Conservation (phyloP, 2,113 vertebrate species). For the Sprattus sprattus region DNA sequence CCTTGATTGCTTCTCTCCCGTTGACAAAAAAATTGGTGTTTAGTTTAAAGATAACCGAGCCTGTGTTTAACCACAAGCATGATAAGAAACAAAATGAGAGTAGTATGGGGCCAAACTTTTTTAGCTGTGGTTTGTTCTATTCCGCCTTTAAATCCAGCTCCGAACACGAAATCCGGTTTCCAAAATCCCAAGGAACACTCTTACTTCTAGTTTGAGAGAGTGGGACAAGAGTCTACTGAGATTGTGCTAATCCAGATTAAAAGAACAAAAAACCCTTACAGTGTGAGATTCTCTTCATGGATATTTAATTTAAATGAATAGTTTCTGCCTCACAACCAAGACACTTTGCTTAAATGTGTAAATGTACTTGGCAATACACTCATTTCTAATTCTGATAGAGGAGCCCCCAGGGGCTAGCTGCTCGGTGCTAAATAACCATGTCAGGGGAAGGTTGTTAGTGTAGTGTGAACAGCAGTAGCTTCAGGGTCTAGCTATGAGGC, state of each 20-base stretch:
- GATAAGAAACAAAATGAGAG: neutral
- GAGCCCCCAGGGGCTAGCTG: neutral
- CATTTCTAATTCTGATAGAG: no score
- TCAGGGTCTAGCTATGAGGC: neutral
- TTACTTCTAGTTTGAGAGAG: neutral
- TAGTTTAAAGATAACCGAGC: neutral
- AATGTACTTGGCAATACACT: no score
- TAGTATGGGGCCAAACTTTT: neutral
- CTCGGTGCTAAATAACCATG: neutral
- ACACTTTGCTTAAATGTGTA: no score
- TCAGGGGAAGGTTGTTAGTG: neutral
- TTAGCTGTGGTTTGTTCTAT: neutral
- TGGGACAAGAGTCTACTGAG: neutral
- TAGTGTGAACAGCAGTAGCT: neutral
- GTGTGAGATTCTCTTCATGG: neutral
- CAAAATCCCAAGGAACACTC: neutral
- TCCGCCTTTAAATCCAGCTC: neutral
- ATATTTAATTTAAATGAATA: no score
- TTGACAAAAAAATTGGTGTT: neutral
- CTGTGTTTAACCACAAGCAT: neutral
- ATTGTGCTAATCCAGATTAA: neutral
- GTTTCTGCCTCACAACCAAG: no score
- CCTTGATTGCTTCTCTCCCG: neutral
- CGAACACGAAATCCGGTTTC: neutral
- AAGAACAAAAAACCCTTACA: neutral